Evolutionary conservation across 1,140 invertebrate genomes (phyloP).

Genomic region (Bombus pascuorum): DNA sequence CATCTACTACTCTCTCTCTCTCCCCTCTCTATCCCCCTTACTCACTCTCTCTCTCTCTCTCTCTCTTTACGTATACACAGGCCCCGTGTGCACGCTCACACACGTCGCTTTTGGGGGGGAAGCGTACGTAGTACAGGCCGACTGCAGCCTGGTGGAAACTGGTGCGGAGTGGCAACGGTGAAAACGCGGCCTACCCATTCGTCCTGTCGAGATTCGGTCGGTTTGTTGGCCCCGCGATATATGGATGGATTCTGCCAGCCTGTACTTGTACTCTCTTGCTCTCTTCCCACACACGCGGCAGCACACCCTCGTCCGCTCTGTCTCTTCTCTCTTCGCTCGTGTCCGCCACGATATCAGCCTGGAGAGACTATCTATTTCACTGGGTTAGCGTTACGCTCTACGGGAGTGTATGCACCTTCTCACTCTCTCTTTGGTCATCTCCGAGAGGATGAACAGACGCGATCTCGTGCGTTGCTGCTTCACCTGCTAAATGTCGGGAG

Average conservation of each 20-base stretch:
- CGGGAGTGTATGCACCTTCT: background rate
- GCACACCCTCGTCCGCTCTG: background rate
- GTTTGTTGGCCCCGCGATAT: constrained; percentile 79
- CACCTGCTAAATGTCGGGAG: constrained; percentile 18
- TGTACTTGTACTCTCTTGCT: constrained; percentile 35
- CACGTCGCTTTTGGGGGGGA: background rate
- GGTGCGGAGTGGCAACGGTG: constrained; percentile 71
- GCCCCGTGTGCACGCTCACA: background rate
- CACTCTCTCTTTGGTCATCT: constrained; percentile 21
- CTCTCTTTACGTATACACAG: background rate
- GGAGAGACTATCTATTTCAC: constrained; percentile 76
- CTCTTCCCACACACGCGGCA: constrained; percentile 15
- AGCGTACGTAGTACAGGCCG: background rate
- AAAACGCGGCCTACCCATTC: constrained; percentile 78
- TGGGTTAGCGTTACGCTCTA: constrained; percentile 78
- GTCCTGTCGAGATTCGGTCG: constrained; percentile 79
- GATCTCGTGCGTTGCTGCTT: constrained; percentile 32
- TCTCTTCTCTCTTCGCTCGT: constrained; percentile 43
- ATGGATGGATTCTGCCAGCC: constrained; percentile 76
- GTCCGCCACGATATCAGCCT: constrained; percentile 49
- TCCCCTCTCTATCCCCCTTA: too few species aligned
- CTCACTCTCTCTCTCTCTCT: too few species aligned
- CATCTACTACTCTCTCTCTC: background rate
- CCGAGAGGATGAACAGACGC: constrained; percentile 20
- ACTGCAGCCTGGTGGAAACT: constrained; percentile 32